Conservation (phyloP, 2,113 vertebrate species). For the Melozone crissalis region DNA sequence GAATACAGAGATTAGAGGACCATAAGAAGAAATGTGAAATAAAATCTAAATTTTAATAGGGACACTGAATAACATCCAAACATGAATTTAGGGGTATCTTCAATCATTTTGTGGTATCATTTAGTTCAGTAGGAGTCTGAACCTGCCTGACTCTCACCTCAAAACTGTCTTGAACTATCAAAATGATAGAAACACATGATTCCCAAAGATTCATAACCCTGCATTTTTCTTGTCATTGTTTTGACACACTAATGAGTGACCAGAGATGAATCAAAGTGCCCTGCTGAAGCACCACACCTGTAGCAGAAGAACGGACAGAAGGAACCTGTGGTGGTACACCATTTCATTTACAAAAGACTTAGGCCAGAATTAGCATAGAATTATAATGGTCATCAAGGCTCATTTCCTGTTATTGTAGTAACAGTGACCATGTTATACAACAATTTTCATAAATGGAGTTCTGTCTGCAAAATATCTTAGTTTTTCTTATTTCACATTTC, state of each 20-base stretch:
- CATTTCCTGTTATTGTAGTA: not conserved
- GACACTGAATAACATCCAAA: not conserved
- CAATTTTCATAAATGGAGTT: not conserved
- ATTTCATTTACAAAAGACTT: not conserved
- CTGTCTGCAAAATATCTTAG: not conserved
- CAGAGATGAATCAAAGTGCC: not conserved
- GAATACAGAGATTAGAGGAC: not conserved
- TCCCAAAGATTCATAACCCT: not conserved
- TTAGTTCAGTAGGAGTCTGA: not conserved
- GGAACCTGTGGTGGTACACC: not conserved
- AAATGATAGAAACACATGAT: not conserved
- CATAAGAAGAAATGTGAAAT: not conserved
- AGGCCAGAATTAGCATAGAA: not conserved
- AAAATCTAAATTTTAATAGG: not conserved
- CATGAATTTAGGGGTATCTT: not conserved
- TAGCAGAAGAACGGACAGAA: not conserved
- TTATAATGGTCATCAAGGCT: not conserved
- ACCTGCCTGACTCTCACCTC: not conserved
- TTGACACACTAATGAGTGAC: not conserved
- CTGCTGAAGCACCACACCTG: not conserved
- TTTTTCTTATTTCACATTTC: not conserved
- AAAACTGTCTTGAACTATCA: not conserved
- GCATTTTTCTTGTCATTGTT: not conserved
- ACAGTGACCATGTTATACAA: not conserved
- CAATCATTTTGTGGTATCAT: not conserved